Conservation (phyloP, 2,888 invertebrate species). For the Tetranychus piercei region DNA sequence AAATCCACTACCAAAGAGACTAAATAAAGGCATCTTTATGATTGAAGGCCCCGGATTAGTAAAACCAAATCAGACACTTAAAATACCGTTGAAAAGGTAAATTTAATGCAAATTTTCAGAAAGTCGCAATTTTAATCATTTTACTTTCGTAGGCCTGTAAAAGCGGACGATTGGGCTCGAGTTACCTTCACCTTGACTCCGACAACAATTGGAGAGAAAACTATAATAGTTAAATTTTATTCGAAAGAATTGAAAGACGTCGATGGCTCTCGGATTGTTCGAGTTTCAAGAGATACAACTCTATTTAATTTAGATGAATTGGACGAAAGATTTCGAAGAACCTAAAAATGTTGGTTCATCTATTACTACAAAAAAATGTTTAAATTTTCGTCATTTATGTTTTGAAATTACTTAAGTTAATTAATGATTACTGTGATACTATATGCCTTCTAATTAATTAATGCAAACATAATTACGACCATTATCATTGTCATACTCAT, state of each 20-base stretch:
- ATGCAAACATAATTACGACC: no score
- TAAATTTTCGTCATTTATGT: no score
- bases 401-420: no score
- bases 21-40: slow-evolving; percentile 56
- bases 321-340: not conserved
- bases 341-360: no score
- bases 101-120: not conserved
- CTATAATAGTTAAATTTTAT: slow-evolving; percentile 65
- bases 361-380: no score
- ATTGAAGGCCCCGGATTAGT: slow-evolving; percentile 65
- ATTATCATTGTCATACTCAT: no score
- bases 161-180: slow-evolving; percentile 47
- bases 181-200: slow-evolving; percentile 59
- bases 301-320: not conserved
- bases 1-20: slow-evolving; percentile 60
- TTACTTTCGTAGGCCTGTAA: slow-evolving; percentile 35
- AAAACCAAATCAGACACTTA: slow-evolving; percentile 42
- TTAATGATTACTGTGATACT: no score
- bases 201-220: slow-evolving; percentile 55
- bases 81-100: slow-evolving; percentile 26
- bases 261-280: slow-evolving; percentile 62
- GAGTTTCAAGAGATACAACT: slow-evolving; percentile 36
- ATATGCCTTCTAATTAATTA: no score
- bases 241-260: slow-evolving; percentile 74
- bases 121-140: not conserved